Base-by-base conservation (phyloP, 2,797 vertebrate species). In the Poecilia velifera region DNA sequence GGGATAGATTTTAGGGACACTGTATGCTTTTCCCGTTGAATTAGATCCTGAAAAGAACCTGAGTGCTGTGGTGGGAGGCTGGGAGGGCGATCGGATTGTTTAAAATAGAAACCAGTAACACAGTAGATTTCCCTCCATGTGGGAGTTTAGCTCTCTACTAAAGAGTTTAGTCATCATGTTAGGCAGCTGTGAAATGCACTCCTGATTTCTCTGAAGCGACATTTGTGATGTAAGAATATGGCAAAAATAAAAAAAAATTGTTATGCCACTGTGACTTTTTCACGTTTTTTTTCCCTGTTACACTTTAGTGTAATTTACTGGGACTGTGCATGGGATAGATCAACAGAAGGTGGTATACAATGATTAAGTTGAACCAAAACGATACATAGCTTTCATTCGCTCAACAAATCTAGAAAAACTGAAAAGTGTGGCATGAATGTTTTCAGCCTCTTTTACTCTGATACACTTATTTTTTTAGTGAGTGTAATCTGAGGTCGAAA, bases 111-210 rank as follows among this genome's bases (percentile, higher is more conserved):
- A 70, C 70, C 80, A 83, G 73, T 89, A 87, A 85, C 86, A 79
- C 68, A 83, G 73, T 79, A 75, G 41, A 64, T 83, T 81, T 84
- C 82, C 78, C 84, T 81, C 80, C 77, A 83, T 85, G 82, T 86
- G 78, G 86, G 81, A 86, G 78, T 73, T 81, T 83, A 81, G 84
- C 83, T 72, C 70, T 81, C 59, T 49, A 13, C 59, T 78, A 75
- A 82, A 76, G 76, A 86, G 78, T 74, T 87, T 85, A 85, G 84
- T 88, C 85, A 85, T 80, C 70, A 74, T 82, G 74, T 86, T 62
- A 82, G 76, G 55, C 81, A 87, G 73, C 76, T 85, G 72, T 66
- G 43, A 79, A 78, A 88, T 86, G 74, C 39, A 70, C 49, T 80
- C 34, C 12, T 71, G 66, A 41, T 16, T 73, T 9, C 73, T 72